Evolutionary conservation across 1,140 invertebrate genomes (phyloP), one percentile per base, ranked within the genome.

Genomic region (Manduca sexta): DNA sequence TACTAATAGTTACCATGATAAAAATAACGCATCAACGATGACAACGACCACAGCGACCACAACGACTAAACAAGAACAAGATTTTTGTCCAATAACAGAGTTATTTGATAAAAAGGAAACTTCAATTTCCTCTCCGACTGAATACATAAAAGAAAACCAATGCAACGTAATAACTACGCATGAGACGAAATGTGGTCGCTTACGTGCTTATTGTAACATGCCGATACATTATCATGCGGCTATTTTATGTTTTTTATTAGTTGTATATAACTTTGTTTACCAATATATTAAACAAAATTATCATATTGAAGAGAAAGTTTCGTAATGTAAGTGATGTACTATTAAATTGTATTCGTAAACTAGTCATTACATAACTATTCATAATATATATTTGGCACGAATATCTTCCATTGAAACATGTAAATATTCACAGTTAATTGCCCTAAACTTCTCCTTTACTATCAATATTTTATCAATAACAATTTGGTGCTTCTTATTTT

Each of bases 141-240:
- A 35, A n/a, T 15, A 30, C 10, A 29, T 43, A 30, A 13, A 43
- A 43, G 12, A n/a, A 43, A 43, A 21, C 14, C 29, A 56, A 53
- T 51, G 52, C 29, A 69, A 69, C 54, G 16, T 62, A 68, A 73
- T 77, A 67, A 78, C 74, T 80, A 68, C 74, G 60, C 55, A 62
- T 45, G 56, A 58, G 45, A 74, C 65, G 55, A 61, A 60, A 41
- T 52, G 43, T 38, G 73, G 78, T 60, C 65, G 84, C 48, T 55
- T 72, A 37, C 69, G 55, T 46, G 63, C 65, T 62, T 74, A 86
- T 49, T 83, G 74, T 56, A 86, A 81, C 45, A 73, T 87, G 75
- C 85, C 85, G 43, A 78, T 79, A 70, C 85, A 87, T 74, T 87
- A 87, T 70, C 83, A 86, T 52, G 81, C 85, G 52, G 76, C 72